Evolutionary conservation across 2,888 invertebrate genomes (phyloP).

Genomic region (Galerucella nymphaeae): DNA sequence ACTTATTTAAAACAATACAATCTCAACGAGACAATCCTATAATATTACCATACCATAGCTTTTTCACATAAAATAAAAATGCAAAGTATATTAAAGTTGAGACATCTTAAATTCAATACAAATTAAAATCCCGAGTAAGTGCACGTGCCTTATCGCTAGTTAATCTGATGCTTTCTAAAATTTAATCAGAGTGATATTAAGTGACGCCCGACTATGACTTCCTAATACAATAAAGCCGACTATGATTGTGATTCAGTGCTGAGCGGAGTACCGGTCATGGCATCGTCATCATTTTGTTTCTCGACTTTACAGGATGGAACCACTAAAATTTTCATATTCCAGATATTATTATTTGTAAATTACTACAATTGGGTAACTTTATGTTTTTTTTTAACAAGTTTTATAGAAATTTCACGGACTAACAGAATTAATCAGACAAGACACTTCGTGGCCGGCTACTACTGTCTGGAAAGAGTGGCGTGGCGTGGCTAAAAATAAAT

Average conservation of each 20-base stretch:
- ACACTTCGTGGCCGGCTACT: too few relatives aligned
- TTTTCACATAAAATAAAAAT: neutral
- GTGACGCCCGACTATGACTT: constrained; percentile 1
- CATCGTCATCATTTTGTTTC: constrained; percentile 12
- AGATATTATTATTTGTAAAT: too few relatives aligned
- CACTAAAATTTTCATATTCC: neutral
- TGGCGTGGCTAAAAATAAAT: too few relatives aligned
- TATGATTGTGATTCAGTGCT: constrained; percentile 11
- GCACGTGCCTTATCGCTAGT: neutral
- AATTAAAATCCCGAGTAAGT: constrained; percentile 10
- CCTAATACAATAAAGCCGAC: constrained; percentile 8
- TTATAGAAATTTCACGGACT: too few relatives aligned
- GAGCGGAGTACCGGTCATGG: neutral
- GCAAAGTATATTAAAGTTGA: neutral
- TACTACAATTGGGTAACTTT: too few relatives aligned
- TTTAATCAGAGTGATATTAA: constrained; percentile 8
- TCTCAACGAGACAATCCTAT: neutral
- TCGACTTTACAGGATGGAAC: neutral
- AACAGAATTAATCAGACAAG: too few relatives aligned
- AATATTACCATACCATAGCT: neutral
- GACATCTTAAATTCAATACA: constrained; percentile 4
- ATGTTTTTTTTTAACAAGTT: too few relatives aligned
- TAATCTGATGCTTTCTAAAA: constrained; percentile 15
- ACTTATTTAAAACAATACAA: neutral
- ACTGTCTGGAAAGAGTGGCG: too few relatives aligned